Percentiles rank a stretch among this genome's conserved stretches.
These are phyloP conservation scores for Acanthoscelides obtectus DNA, from an alignment of 2,888 invertebrate genomes.

Conservation along the genomic window DNA sequence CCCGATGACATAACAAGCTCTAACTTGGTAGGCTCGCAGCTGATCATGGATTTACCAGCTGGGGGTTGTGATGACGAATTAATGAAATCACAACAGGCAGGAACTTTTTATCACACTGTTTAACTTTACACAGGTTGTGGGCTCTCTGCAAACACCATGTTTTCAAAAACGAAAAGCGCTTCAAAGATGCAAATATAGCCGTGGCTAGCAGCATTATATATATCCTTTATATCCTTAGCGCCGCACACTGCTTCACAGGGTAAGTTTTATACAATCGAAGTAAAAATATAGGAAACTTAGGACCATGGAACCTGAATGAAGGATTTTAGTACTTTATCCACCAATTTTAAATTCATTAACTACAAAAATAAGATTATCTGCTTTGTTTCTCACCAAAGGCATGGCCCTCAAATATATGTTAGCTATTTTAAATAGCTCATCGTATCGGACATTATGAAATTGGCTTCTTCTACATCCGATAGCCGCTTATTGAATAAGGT, in stretches of 20 bases:
- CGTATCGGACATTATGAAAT: too few relatives aligned
- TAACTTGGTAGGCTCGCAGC: slow-evolving; percentile 38
- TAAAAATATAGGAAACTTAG: too few relatives aligned
- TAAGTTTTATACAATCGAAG: slow-evolving; percentile 36
- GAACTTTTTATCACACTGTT: background rate
- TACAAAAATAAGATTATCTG: too few relatives aligned
- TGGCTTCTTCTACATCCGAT: too few relatives aligned
- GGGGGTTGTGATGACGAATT: slow-evolving; percentile 52
- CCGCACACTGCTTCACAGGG: slow-evolving; percentile 68
- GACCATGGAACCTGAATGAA: too few relatives aligned
- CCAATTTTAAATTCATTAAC: too few relatives aligned
- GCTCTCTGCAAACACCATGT: slow-evolving; percentile 29
- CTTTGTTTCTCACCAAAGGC: too few relatives aligned
- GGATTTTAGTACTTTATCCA: too few relatives aligned
- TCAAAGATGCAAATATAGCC: slow-evolving; percentile 63
- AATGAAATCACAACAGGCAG: slow-evolving; percentile 44
- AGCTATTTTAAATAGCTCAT: too few relatives aligned
- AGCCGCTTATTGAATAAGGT: too few relatives aligned
- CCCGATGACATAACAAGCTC: slow-evolving; percentile 51
- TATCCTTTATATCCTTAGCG: slow-evolving; percentile 69
- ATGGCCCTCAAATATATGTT: too few relatives aligned
- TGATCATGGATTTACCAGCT: slow-evolving; percentile 49
- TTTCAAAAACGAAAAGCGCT: slow-evolving; percentile 16
- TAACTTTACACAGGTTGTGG: slow-evolving; percentile 41
- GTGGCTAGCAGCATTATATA: slow-evolving; percentile 79